phyloP scores from a whole-genome alignment of 2,113 vertebrate species.

The Xenus cinereus region DNA sequence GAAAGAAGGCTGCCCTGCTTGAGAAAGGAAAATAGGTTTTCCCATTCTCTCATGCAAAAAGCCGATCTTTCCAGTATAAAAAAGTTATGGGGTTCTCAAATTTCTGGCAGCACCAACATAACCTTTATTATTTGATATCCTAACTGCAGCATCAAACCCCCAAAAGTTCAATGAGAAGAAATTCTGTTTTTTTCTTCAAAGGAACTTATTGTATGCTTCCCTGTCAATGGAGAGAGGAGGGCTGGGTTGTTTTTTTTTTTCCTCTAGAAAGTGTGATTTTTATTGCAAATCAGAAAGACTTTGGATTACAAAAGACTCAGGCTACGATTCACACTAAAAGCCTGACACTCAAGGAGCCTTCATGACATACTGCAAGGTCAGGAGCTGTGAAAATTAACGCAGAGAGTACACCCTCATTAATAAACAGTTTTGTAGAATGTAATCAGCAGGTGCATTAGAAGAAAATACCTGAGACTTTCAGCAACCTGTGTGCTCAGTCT shows the following conservation, averaged over 20 bases:
- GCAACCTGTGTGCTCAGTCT: neutral
- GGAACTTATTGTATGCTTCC: conserved; percentile 35
- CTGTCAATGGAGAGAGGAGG: neutral
- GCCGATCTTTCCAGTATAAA: conserved; percentile 23
- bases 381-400: conserved; percentile 9
- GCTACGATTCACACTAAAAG: neutral
- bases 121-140: conserved; percentile 32
- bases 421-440: neutral
- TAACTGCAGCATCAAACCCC: conserved; percentile 22
- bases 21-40: conserved; percentile 53
- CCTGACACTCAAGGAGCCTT: neutral
- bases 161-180: conserved; percentile 40
- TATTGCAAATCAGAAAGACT: conserved; percentile 59
- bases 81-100: neutral
- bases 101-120: conserved; percentile 32
- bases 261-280: conserved; percentile 41
- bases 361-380: neutral
- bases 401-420: neutral
- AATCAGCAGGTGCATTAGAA: neutral
- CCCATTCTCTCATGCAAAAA: conserved; percentile 4
- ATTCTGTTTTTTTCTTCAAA: conserved; percentile 35
- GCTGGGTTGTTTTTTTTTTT: neutral
- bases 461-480: neutral
- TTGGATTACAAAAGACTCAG: neutral
- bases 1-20: neutral